Conservation (phyloP, 2,888 invertebrate species). For the Rapana venosa region DNA sequence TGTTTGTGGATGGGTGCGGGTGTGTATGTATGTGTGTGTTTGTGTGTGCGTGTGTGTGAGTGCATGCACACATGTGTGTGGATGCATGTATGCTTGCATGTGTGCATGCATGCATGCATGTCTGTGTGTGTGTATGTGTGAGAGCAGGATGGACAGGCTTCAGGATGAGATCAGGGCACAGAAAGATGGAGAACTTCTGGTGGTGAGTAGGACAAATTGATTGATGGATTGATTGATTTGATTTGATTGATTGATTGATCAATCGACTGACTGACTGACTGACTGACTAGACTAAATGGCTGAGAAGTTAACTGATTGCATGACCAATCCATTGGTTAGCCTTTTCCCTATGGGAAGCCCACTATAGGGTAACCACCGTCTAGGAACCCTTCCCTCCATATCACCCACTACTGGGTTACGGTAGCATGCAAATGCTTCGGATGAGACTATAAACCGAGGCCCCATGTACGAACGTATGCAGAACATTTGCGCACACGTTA, state of each 20-base stretch:
- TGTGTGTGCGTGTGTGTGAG: background rate
- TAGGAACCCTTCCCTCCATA: too few species aligned
- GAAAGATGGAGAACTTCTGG: constrained; percentile 68
- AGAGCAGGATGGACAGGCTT: constrained; percentile 66
- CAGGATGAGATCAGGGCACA: constrained; percentile 64
- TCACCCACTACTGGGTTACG: too few species aligned
- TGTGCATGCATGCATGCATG: background rate
- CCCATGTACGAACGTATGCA: too few species aligned
- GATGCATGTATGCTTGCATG: background rate
- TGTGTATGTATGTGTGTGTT: background rate
- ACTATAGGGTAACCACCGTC: too few species aligned
- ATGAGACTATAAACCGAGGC: too few species aligned
- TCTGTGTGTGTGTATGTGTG: background rate
- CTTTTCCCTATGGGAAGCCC: too few species aligned
- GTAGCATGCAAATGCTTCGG: too few species aligned
- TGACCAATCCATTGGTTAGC: too few species aligned
- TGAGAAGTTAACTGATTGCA: background rate
- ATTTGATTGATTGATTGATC: background rate
- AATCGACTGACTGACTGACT: background rate
- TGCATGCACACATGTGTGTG: background rate
- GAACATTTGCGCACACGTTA: too few species aligned
- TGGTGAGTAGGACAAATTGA: constrained; percentile 58
- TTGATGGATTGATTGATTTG: background rate
- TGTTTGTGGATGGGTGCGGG: background rate
- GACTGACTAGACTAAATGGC: background rate